phyloP scores from a whole-genome alignment of 2,113 vertebrate species.

The Riparia riparia region DNA sequence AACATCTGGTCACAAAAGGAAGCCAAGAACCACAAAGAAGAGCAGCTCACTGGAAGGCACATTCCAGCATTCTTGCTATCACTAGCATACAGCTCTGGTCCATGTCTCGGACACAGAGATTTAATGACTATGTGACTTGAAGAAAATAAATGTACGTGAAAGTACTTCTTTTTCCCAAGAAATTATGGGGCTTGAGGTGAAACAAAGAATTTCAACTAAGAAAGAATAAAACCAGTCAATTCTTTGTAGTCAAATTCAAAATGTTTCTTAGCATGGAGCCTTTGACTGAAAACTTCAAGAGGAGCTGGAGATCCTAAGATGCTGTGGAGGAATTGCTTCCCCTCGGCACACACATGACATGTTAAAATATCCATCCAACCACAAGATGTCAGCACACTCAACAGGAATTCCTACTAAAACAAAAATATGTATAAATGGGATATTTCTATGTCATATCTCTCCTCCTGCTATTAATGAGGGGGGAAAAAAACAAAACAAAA shows the following conservation, averaged over 20 bases:
- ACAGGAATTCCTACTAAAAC: background rate
- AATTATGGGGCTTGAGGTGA: background rate
- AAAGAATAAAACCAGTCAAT: background rate
- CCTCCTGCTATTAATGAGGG: background rate
- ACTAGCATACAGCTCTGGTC: background rate
- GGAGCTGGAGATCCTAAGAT: background rate
- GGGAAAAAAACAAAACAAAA: background rate
- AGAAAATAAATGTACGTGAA: background rate
- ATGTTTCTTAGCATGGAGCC: background rate
- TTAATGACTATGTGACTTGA: background rate
- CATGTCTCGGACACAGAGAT: background rate
- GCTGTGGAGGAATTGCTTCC: background rate
- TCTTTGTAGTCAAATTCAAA: background rate
- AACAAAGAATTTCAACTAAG: background rate
- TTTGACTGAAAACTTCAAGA: background rate
- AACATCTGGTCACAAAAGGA: conserved; percentile 24
- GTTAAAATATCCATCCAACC: conserved; percentile 37
- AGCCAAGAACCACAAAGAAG: conserved; percentile 20
- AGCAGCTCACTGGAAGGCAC: background rate
- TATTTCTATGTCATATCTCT: background rate
- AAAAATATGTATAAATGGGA: background rate
- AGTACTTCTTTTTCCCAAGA: background rate
- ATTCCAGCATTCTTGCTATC: background rate
- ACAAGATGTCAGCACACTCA: conserved; percentile 73
- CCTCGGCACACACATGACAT: background rate